Evolutionary conservation across 2,888 invertebrate species (phyloP).

Genomic region (Gerosis bhagava): DNA sequence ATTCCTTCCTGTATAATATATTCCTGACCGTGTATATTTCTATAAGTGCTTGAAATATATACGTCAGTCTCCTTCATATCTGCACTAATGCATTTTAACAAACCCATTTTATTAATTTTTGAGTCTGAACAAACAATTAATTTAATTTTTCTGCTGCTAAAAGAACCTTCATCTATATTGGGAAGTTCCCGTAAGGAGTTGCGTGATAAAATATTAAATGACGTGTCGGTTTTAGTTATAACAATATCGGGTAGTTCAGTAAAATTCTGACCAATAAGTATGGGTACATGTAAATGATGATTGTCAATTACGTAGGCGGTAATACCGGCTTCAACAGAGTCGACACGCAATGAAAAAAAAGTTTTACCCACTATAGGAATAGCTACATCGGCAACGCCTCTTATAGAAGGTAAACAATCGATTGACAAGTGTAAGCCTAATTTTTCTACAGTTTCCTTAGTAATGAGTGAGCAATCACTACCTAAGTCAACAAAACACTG

Average conservation of each 20-base stretch:
- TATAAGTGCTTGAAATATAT: conserved; percentile 1
- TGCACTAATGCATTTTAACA: conserved; percentile 8
- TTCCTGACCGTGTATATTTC: conserved; percentile 6
- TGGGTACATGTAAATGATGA: conserved; percentile 3
- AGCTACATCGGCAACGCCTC: conserved; percentile 5
- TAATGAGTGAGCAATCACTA: conserved; percentile 15
- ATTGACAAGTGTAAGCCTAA: not conserved
- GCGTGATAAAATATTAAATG: conserved; percentile 2
- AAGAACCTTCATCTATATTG: conserved; percentile 1
- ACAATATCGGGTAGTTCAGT: conserved; percentile 6
- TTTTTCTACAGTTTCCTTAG: conserved; percentile 4
- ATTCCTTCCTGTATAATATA: conserved; percentile 8
- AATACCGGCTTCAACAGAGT: not conserved
- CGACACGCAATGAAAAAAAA: not conserved
- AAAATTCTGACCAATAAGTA: conserved; percentile 14
- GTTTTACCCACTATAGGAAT: conserved; percentile 8
- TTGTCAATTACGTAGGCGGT: not conserved
- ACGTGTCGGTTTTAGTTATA: conserved; percentile 4
- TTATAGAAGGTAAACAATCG: conserved; percentile 5
- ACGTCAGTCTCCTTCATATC: conserved; percentile 4
- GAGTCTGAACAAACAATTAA: not conserved
- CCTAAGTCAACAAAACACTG: conserved; percentile 11
- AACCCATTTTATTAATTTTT: conserved; percentile 3
- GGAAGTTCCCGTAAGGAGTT: conserved; percentile 1
- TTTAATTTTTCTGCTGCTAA: conserved; percentile 1